Base-by-base conservation (phyloP, 2,888 invertebrate species). In the Hyposoter dolosus region DNA sequence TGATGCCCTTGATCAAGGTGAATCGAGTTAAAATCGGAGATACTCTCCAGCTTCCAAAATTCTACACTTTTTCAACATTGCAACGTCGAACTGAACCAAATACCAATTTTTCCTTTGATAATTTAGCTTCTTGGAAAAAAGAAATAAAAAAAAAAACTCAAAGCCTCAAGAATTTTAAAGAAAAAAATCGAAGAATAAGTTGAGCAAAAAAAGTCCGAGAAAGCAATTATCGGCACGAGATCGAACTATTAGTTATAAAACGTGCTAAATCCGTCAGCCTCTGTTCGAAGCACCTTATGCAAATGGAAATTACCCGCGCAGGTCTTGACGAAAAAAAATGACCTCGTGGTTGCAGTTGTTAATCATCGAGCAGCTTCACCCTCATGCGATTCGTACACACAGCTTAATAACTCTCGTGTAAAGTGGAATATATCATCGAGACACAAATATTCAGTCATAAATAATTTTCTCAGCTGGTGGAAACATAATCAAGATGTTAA, bases 401-500 rank as follows among this genome's bases (percentile, higher is more conserved):
- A 43, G 71, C 60, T 82, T 50, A 71, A 76, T 28, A 71, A 63
- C 32, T 50, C 66, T 12, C 19, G 66, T 43, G 78, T 68, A 68
- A 50, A 68, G 43, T 45, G 50, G 43, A 47, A 76, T 71, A 45
- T 40, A 78, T 82, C 63, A 75, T 85, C 65, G 69, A n/a, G 78
- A 75, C 19, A 63, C 50, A 60, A 82, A 82, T 40, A 82, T 40
- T 82, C 50, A 56, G 53, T 65, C 40, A 66, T 80, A 71, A 85
- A 82, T 83, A 45, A 85, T 43, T 32, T 35, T 43, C 76, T 40
- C 82, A 76, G 82, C 60, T 63, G 60, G 69, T 47, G 79, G 65
- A 56, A 82, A 47, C 47, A 43, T 66, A 66, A 84, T 84, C 84
- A 77, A 84, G 81, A 81, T 84, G 81, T 81, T 81, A 81, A 84